Evolutionary conservation across 1,140 invertebrate genomes (phyloP).

Genomic region (Nebria ingens): DNA sequence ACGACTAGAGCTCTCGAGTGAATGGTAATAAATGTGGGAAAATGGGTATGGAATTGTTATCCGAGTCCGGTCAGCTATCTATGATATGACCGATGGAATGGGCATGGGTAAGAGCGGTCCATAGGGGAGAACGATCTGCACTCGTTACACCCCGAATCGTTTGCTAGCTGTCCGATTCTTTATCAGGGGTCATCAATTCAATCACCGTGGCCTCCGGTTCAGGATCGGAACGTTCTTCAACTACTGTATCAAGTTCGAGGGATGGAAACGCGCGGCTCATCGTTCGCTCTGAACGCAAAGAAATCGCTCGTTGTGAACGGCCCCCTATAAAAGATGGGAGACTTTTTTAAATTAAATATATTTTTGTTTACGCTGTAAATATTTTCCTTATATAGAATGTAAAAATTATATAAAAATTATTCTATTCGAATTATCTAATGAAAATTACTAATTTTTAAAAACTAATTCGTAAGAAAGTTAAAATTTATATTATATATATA

Average conservation of each 20-base stretch:
- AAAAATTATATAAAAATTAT: background rate
- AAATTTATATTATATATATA: too few species aligned
- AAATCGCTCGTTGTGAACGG: constrained; percentile 49
- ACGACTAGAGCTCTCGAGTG: background rate
- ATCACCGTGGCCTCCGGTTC: constrained; percentile 42
- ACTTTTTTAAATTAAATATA: too few species aligned
- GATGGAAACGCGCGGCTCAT: constrained; percentile 55
- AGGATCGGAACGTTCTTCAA: constrained; percentile 66
- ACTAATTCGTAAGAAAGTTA: too few species aligned
- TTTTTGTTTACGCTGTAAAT: too few species aligned
- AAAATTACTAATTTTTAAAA: too few species aligned
- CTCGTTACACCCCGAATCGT: constrained; percentile 20
- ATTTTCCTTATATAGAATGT: background rate
- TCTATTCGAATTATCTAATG: too few species aligned
- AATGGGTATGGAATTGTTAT: background rate
- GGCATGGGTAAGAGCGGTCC: constrained; percentile 53
- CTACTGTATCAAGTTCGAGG: constrained; percentile 66
- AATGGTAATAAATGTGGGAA: background rate
- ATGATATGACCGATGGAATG: constrained; percentile 39
- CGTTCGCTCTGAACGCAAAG: constrained; percentile 50
- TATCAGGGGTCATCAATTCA: constrained; percentile 44
- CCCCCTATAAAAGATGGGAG: constrained; percentile 29
- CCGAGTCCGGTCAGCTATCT: constrained; percentile 27
- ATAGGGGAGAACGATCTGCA: constrained; percentile 42
- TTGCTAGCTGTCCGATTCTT: constrained; percentile 43